Conservation (phyloP, 2,113 vertebrate species). For the Osmerus mordax region DNA sequence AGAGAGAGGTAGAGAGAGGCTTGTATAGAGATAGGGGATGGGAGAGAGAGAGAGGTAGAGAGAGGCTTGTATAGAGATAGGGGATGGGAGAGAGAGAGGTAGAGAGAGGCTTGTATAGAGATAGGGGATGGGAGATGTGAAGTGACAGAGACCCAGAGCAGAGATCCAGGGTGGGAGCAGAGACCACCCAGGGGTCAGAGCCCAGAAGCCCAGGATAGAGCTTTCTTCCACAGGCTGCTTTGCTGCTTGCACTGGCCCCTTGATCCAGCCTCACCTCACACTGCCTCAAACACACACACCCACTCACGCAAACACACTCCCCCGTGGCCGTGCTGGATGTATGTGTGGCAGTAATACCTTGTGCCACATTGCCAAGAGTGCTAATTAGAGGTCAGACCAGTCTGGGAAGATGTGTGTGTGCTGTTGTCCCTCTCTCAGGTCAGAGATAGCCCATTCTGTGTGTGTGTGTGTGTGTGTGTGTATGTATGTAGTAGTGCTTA, state of each 20-base stretch:
- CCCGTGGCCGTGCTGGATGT: slow-evolving; percentile 9
- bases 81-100: neutral
- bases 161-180: slow-evolving; percentile 50
- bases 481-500: slow-evolving; percentile 14
- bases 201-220: slow-evolving; percentile 47
- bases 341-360: slow-evolving; percentile 57
- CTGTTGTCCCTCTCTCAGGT: slow-evolving; percentile 36
- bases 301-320: neutral
- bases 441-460: slow-evolving; percentile 41
- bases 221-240: slow-evolving; percentile 48
- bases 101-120: slow-evolving; percentile 10
- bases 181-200: slow-evolving; percentile 48
- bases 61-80: too few relatives aligned
- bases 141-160: slow-evolving; percentile 63
- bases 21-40: neutral
- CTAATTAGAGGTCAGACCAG: slow-evolving; percentile 76
- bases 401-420: slow-evolving; percentile 60
- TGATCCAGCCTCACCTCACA: slow-evolving; percentile 54
- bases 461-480: slow-evolving; percentile 19
- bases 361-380: slow-evolving; percentile 74
- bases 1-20: slow-evolving; percentile 3
- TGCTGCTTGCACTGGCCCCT: slow-evolving; percentile 48
- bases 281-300: slow-evolving; percentile 50
- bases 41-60: neutral
- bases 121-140: slow-evolving; percentile 38